Base-by-base conservation (phyloP, 2,113 vertebrate species). In the Leucosticte australis region DNA sequence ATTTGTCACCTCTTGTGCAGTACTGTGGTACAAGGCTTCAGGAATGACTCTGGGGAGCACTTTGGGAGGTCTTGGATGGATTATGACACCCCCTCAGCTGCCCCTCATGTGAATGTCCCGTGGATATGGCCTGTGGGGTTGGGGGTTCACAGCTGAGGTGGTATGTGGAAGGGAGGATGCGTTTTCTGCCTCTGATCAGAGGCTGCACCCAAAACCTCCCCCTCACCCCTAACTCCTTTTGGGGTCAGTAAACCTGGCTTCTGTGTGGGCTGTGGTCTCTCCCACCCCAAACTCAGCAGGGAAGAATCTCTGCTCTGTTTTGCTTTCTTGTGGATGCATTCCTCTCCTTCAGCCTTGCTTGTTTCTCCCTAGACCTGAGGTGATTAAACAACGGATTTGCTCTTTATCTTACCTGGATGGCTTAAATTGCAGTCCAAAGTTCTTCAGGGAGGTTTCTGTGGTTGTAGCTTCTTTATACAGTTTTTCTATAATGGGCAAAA, bases 1-100 rank as follows among this genome's bases (percentile, higher is more conserved):
- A 10, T 50, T 77, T 50, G 30, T 33, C 33, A 6, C 10, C 9
- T 50, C 13, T 4, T 0, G 0, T 50, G 21, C 35, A 33, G 33
- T 50, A 17, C 13, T 50, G 35, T 39, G 28, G 13, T 33, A 35
- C 28, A 62, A 12, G 6, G 22, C 22, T 24, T 62, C 57, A 50
- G 57, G 35, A 50, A 26, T 39, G 22, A 49, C 44, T 33, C 57
- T 50, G 22, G 10, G 16, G 5, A 13, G 22, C 1, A 1, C 28
- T 27, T 33, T 41, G 35, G 4, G 3, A 39, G 10, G 22, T 15
- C 57, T 62, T 62, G 50, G 46, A 33, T 50, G n/a, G 16, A 62
- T 62, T 62, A 9, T 39, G 14, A 12, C 7, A 26, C 3, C 9
- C 20, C 9, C 16, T 49, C 35, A 49, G 16, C 27, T 77, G n/a